A percentile compares a stretch with the other conserved stretches of the same genome.
phyloP scores from a whole-genome alignment of 1,140 invertebrate genomes.

The Bombus soroeensis region DNA sequence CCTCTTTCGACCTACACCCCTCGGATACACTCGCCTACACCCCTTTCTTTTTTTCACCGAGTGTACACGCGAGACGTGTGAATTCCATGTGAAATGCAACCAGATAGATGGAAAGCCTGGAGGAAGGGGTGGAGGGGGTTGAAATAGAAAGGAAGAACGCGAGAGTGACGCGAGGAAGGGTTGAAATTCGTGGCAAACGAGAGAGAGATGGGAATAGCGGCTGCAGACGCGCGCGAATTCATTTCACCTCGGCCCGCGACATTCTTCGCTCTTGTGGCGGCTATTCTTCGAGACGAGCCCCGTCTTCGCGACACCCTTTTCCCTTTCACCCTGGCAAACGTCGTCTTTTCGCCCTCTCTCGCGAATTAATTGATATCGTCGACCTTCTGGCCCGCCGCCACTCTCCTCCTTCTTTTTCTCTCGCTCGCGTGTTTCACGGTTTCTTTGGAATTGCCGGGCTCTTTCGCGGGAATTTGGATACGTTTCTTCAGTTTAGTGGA shows the following conservation, averaged over 20 bases:
- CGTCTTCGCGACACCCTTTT: slow-evolving; percentile 51
- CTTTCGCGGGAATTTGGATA: background rate
- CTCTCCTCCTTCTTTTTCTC: background rate
- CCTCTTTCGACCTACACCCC: slow-evolving; percentile 64
- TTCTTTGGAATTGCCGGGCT: background rate
- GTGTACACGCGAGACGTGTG: slow-evolving; percentile 67
- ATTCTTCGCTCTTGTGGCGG: slow-evolving; percentile 50
- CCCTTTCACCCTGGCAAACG: slow-evolving; percentile 41
- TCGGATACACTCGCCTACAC: slow-evolving; percentile 63
- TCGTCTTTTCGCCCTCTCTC: slow-evolving; percentile 41
- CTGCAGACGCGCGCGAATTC: slow-evolving; percentile 46
- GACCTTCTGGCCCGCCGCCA: background rate
- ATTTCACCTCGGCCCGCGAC: slow-evolving; percentile 45
- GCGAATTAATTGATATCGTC: slow-evolving; percentile 49
- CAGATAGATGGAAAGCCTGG: slow-evolving; percentile 49
- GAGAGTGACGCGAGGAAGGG: background rate
- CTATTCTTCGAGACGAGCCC: slow-evolving; percentile 37
- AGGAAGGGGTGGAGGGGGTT: background rate
- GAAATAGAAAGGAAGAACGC: background rate
- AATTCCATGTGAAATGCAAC: slow-evolving; percentile 68
- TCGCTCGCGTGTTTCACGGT: too few species aligned
- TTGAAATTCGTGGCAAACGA: background rate
- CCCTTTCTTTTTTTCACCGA: slow-evolving; percentile 67
- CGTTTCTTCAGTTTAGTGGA: too few species aligned
- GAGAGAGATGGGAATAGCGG: too few species aligned